Evolutionary conservation across 2,888 invertebrate genomes (phyloP).

Genomic region (Portevinia maculata): DNA sequence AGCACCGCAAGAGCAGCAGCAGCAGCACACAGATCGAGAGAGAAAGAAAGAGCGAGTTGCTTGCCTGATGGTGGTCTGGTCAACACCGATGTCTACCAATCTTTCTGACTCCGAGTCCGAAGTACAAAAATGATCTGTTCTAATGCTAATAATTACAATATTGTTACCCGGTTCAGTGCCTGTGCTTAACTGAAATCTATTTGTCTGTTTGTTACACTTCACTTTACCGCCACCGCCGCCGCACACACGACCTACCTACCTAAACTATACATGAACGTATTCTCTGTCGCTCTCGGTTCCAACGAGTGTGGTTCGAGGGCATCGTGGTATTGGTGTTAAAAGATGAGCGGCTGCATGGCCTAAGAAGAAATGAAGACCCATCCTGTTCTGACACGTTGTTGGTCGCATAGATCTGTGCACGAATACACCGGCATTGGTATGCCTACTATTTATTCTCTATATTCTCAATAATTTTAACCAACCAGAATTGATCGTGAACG

Average conservation of each 20-base stretch:
- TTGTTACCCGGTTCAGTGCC: conserved; percentile 83
- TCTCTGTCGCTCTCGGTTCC: conserved; percentile 69
- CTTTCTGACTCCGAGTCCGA: conserved; percentile 36
- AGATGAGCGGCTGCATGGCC: conserved; percentile 46
- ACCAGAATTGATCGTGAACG: conserved; percentile 53
- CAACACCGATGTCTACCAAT: conserved; percentile 40
- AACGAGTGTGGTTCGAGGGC: conserved; percentile 23
- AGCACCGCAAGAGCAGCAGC: conserved; percentile 25
- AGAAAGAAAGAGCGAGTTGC: conserved; percentile 48
- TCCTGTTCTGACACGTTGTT: conserved; percentile 57
- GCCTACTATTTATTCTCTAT: conserved; percentile 37
- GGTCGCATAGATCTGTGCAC: conserved; percentile 18
- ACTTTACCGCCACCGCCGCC: conserved; percentile 68
- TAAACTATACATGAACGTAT: conserved; percentile 63
- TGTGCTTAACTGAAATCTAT: conserved; percentile 82
- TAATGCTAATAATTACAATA: conserved; percentile 76
- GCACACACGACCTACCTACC: conserved; percentile 69
- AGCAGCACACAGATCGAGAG: conserved; percentile 24
- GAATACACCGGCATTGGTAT: not conserved
- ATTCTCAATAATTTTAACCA: conserved; percentile 39
- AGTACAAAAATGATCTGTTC: conserved; percentile 71
- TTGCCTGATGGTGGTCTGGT: conserved; percentile 53
- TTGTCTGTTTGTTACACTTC: conserved; percentile 80
- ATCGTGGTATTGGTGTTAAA: conserved; percentile 65
- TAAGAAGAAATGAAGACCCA: conserved; percentile 42